Percentiles rank a stretch among this genome's conserved stretches.
phyloP scores from a whole-genome alignment of 2,113 vertebrate genomes.

The Saccopteryx bilineata region DNA sequence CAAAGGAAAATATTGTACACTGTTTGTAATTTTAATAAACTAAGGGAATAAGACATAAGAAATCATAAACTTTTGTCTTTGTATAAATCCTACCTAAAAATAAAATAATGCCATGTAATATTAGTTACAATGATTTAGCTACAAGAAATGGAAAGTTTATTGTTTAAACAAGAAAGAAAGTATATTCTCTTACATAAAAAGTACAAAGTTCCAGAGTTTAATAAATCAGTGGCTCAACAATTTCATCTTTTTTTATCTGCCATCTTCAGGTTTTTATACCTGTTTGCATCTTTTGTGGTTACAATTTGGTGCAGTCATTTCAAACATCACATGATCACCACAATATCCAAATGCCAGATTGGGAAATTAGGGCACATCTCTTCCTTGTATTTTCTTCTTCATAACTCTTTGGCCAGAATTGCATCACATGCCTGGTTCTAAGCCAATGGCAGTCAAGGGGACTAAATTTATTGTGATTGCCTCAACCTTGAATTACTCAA shows the following conservation, averaged over 20 bases:
- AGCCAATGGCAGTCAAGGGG: neutral
- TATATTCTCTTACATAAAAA: neutral
- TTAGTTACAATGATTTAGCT: neutral
- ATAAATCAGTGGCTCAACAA: conserved; percentile 34
- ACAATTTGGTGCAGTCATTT: neutral
- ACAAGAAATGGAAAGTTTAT: conserved; percentile 48
- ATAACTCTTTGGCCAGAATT: conserved; percentile 10
- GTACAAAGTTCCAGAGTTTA: neutral
- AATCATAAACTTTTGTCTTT: conserved; percentile 19
- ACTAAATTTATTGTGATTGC: neutral
- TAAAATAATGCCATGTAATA: conserved; percentile 30
- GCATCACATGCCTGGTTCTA: neutral
- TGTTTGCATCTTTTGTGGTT: neutral
- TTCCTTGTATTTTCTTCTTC: neutral
- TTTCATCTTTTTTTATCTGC: neutral
- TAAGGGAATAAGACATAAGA: neutral
- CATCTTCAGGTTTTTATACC: neutral
- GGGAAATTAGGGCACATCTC: neutral
- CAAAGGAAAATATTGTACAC: conserved; percentile 28
- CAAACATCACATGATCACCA: neutral
- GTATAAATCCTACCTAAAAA: conserved; percentile 48
- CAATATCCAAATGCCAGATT: neutral
- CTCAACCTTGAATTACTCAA: neutral
- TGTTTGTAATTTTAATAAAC: conserved; percentile 45
- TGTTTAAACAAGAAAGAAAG: conserved; percentile 37